Percentiles rank a stretch among this genome's conserved stretches.
Conservation (phyloP, 2,888 invertebrate species). For the Trachelus troglodyta region DNA sequence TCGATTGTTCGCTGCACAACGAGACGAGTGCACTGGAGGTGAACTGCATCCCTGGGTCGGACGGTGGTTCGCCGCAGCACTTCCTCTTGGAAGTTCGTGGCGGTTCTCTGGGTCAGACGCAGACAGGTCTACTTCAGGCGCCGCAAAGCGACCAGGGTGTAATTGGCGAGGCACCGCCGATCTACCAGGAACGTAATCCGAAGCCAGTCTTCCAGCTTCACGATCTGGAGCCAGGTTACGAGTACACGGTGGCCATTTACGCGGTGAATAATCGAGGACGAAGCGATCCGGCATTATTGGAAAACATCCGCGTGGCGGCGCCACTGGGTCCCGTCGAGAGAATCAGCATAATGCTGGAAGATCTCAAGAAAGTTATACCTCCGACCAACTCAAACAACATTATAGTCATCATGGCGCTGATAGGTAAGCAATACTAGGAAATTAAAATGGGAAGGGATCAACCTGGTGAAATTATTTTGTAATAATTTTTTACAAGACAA, state of each 20-base stretch:
- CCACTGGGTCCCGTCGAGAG: conserved; percentile 49
- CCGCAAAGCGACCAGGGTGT: conserved; percentile 47
- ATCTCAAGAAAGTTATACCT: conserved; percentile 53
- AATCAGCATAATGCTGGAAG: conserved; percentile 51
- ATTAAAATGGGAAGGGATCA: too few relatives aligned
- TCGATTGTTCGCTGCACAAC: conserved; percentile 78
- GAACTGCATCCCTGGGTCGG: conserved; percentile 81
- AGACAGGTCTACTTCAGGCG: conserved; percentile 59
- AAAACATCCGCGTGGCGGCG: conserved; percentile 69
- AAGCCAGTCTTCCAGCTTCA: conserved; percentile 79
- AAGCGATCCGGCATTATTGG: conserved; percentile 79
- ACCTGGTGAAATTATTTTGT: too few relatives aligned
- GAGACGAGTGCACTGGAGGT: conserved; percentile 76
- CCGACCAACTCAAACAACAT: conserved; percentile 46
- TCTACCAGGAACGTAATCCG: conserved; percentile 57
- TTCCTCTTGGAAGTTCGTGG: conserved; percentile 80
- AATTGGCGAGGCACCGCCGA: conserved; percentile 44
- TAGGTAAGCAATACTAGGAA: conserved; percentile 45
- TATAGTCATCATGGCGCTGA: conserved; percentile 56
- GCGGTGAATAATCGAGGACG: conserved; percentile 85
- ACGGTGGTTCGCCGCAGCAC: conserved; percentile 85
- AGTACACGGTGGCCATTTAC: conserved; percentile 83
- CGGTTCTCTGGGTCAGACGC: conserved; percentile 39
- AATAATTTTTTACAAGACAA: too few relatives aligned
- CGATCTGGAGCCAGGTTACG: conserved; percentile 79